Conservation (phyloP, 2,797 vertebrate genomes). For the Notamacropus eugenii region DNA sequence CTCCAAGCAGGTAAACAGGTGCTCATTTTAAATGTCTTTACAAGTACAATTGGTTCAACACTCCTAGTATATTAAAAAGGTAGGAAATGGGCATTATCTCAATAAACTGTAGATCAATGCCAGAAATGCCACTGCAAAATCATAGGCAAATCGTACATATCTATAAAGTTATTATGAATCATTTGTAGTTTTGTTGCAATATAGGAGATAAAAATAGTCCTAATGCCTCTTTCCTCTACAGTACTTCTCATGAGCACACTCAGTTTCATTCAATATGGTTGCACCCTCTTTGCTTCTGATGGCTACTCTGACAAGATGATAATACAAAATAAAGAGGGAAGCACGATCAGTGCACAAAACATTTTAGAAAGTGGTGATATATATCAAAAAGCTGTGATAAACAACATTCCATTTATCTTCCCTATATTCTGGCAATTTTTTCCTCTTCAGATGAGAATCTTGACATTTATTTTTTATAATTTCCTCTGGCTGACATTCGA, state of each 20-base stretch:
- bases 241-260: slow-evolving; percentile 65
- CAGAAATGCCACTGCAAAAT: slow-evolving; percentile 75
- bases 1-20: slow-evolving; percentile 64
- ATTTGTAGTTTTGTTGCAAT: slow-evolving; percentile 73
- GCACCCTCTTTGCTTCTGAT: slow-evolving; percentile 36
- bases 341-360: slow-evolving; percentile 50
- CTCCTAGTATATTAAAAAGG: slow-evolving; percentile 71
- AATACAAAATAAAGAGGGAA: slow-evolving; percentile 62
- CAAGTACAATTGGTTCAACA: slow-evolving; percentile 63
- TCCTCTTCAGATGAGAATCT: slow-evolving; percentile 42
- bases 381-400: neutral
- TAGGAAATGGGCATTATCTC: slow-evolving; percentile 74
- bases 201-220: slow-evolving; percentile 61
- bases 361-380: slow-evolving; percentile 30
- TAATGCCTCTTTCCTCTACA: slow-evolving; percentile 70
- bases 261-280: slow-evolving; percentile 67
- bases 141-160: slow-evolving; percentile 76
- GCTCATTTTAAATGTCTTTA: slow-evolving; percentile 64
- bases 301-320: slow-evolving; percentile 70
- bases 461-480: slow-evolving; percentile 36
- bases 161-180: slow-evolving; percentile 79
- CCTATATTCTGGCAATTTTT: neutral
- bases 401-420: neutral
- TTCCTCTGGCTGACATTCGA: slow-evolving; percentile 22
- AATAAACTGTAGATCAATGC: slow-evolving; percentile 80